A percentile compares a stretch with the other conserved stretches of the same genome.
Conservation (phyloP, 2,797 vertebrate species). For the Alauda arvensis region DNA sequence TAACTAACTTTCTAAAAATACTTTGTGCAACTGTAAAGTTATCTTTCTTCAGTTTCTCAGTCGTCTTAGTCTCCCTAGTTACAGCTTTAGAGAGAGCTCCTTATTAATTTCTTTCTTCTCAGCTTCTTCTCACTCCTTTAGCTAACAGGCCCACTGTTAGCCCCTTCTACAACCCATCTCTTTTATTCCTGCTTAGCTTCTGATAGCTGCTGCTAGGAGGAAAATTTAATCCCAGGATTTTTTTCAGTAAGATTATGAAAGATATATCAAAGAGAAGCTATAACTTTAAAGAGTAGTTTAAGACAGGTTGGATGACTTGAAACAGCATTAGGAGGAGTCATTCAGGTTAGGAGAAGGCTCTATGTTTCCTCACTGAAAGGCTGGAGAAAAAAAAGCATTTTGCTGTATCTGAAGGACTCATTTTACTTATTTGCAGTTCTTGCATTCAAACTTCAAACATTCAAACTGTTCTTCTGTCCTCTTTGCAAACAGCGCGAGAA, state of each 20-base stretch:
- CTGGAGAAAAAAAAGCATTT: not conserved
- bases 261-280: not conserved
- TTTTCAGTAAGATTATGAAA: not conserved
- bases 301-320: not conserved
- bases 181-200: not conserved
- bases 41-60: too few relatives aligned
- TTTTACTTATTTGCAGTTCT: not conserved
- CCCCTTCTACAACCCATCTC: not conserved
- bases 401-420: not conserved
- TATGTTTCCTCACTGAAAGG: not conserved
- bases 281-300: not conserved
- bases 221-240: not conserved
- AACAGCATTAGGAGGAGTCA: not conserved
- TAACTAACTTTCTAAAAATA: too few relatives aligned
- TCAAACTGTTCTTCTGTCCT: not conserved
- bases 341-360: not conserved
- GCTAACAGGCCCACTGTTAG: too few relatives aligned
- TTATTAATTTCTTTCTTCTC: too few relatives aligned
- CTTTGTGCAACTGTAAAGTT: too few relatives aligned
- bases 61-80: too few relatives aligned
- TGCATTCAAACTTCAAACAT: not conserved
- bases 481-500: not conserved
- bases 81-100: too few relatives aligned
- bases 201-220: not conserved
- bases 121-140: too few relatives aligned